These are phyloP conservation scores for Mamestra brassicae DNA, from an alignment of 2,888 invertebrate genomes.

Conservation along the genomic window DNA sequence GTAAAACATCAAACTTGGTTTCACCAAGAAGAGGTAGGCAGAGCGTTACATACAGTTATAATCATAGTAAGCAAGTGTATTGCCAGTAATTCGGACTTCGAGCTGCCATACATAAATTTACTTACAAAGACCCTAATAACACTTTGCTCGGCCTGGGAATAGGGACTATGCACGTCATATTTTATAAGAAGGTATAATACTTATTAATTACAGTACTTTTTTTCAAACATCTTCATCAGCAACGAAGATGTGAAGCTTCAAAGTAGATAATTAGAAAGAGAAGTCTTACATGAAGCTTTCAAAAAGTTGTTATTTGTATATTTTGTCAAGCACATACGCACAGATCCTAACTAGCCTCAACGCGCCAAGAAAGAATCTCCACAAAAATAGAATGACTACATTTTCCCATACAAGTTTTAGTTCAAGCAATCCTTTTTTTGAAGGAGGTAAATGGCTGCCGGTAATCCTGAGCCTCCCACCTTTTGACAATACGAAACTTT, in stretches of 20 bases:
- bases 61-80: too few species aligned
- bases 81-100: neutral
- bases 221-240: too few species aligned
- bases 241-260: too few species aligned
- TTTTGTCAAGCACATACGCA: neutral
- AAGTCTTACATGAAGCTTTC: too few species aligned
- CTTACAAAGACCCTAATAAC: neutral
- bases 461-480: slow-evolving; percentile 44
- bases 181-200: too few species aligned
- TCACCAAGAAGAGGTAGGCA: neutral
- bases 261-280: too few species aligned
- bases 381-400: neutral
- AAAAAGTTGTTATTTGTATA: too few species aligned
- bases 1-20: neutral
- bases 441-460: slow-evolving; percentile 32
- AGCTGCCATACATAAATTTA: neutral
- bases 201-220: too few species aligned
- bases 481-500: slow-evolving; percentile 57
- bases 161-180: too few species aligned
- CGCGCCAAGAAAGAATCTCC: neutral
- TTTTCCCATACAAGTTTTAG: neutral
- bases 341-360: neutral
- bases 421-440: slow-evolving; percentile 8
- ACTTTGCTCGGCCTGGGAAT: too few species aligned
- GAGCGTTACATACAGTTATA: too few species aligned